Evolutionary conservation across 1,140 invertebrate species (phyloP).

Genomic region (Anagrus nilaparvatae): DNA sequence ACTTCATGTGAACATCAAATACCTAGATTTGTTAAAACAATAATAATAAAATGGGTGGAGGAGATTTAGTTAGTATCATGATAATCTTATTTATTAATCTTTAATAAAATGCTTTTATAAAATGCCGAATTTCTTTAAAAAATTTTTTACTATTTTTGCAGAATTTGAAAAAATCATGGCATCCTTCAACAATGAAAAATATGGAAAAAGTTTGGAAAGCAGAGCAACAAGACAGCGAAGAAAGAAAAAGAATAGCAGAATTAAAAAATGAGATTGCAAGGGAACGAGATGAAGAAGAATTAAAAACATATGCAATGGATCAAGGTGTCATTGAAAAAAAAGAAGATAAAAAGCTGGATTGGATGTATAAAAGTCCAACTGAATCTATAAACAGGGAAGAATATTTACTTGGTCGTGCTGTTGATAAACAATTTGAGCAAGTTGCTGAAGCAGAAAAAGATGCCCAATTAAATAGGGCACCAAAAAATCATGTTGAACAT

Average conservation of each 20-base stretch:
- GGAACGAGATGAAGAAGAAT: constrained; percentile 54
- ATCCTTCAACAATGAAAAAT: constrained; percentile 67
- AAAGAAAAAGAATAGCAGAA: constrained; percentile 56
- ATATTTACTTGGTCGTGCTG: constrained; percentile 76
- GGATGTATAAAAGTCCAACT: constrained; percentile 86
- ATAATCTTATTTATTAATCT: too few species aligned
- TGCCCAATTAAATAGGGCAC: constrained; percentile 37
- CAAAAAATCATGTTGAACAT: constrained; percentile 62
- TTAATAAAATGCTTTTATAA: neutral
- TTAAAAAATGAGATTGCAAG: constrained; percentile 56
- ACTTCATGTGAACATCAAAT: too few species aligned
- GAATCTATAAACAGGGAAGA: constrained; percentile 71
- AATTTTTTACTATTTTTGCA: constrained; percentile 21
- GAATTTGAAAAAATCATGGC: constrained; percentile 74
- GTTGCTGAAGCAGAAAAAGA: constrained; percentile 48
- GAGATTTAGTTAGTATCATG: constrained; percentile 43
- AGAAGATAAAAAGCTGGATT: constrained; percentile 64
- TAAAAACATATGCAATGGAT: constrained; percentile 51
- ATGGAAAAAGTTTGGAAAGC: constrained; percentile 70
- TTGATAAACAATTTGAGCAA: constrained; percentile 77
- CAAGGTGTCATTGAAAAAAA: constrained; percentile 46
- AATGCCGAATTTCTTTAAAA: too few species aligned
- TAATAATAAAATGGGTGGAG: constrained; percentile 42
- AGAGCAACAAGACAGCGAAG: constrained; percentile 58
- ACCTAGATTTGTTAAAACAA: too few species aligned